Evolutionary conservation across 1,140 invertebrate species (phyloP), one percentile per base, ranked within the genome.

Genomic region (Scaptomyza graminum): DNA sequence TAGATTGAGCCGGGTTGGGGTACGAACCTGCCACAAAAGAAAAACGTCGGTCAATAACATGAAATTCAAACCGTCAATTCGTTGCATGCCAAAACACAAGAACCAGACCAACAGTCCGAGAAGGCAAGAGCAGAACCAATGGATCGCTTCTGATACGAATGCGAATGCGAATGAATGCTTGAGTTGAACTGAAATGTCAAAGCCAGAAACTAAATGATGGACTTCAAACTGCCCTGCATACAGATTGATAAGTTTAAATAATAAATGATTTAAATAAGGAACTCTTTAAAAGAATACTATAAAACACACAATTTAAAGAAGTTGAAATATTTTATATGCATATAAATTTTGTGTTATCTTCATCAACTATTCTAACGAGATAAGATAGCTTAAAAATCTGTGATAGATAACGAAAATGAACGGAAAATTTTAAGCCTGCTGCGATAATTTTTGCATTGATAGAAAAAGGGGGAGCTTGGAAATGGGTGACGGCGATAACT

Each of bases 1-100:
- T 2, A 22, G 34, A 43, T 31, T 44, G 28, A 34, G 15, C 16
- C 22, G 56, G 49, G 50, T 25, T 55, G n/a, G 44, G 28, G 15
- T 12, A 25, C 25, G 2, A 18, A 44, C 25, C 25, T 44, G 54
- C 50, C 57, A 64, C 64, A 76, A 63, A 76, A 44, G 60, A 74
- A 80, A 82, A 74, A 56, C 63, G 50, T 63, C 62, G 79, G 43
- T 82, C 70, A 82, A 83, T 82, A 74, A 47, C 64, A 78, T 76
- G 49, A 76, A 79, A 83, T 74, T 73, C 68, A 41, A 79, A 76
- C 71, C 75, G 75, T 72, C 76, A 68, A 75, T 66, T 64, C 60
- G 39, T 31, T 69, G 65, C 71, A 74, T 65, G 44, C 52, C 44
- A 74, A 73, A 68, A 74, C 66, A 69, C 46, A 59, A 54, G 66